Base-by-base conservation (phyloP, 2,888 invertebrate genomes). In the Vanessa cardui region DNA sequence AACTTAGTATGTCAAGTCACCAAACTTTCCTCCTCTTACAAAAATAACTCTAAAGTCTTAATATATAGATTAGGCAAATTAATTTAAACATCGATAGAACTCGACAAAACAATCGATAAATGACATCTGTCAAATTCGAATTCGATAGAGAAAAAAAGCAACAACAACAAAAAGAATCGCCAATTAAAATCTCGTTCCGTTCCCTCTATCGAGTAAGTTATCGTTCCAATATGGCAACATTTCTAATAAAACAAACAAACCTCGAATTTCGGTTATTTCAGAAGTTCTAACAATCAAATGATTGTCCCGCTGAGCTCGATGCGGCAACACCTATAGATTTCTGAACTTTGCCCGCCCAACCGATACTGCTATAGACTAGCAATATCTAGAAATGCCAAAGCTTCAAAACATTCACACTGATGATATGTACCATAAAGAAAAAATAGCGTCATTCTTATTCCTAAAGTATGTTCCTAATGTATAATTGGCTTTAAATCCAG, bases 251-350 rank as follows among this genome's bases (percentile, higher is more conserved):
- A 59, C 64, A 54, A 59, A 62, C 58, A 63, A 52, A 52, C 52
- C 47, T 56, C 62, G 65, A 70, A 68, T 62, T 70, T 68, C 49
- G 65, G 68, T 65, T 65, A 67, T 67, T 59, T 44, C 52, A 58
- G 56, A 67, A 70, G 64, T 70, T 70, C 54, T 68, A 68, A 68
- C 70, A 68, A 65, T 68, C 70, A 62, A 70, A 70, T 68, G 67
- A 63, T 62, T 67, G 70, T 68, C 68, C 67, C 65, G 68, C 64
- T 31, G 54, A 54, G 54, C 58, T 64, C 70, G 70, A 67, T 64
- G 59, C 56, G 68, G 68, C 65, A 59, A 62, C 70, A 59, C 64
- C 72, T 70, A 72, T 71, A 71, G 71, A 73, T 69, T 68, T 71
- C 65, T 54, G 62, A 73, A 73, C 71, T 73, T 69, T 49, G 65